Base-by-base conservation (phyloP, 2,113 vertebrate genomes). In the Charina bottae region DNA sequence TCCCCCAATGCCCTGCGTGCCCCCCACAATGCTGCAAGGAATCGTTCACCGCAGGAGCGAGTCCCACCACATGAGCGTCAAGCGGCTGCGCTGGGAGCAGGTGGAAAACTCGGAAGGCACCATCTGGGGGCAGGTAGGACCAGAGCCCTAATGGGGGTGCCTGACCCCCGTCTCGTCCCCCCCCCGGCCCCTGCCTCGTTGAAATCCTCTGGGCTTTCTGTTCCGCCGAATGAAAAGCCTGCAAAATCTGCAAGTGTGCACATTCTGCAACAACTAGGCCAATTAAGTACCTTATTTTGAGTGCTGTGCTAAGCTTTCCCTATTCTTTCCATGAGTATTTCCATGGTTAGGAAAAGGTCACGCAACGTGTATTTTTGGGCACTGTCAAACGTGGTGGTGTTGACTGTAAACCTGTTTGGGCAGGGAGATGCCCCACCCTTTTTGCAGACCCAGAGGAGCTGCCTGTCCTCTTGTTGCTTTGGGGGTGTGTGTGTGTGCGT, bases 91-190 rank as follows among this genome's bases (percentile, higher is more conserved):
- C n/a, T 99, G 99, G 99, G 99, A 99, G 96, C 99, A 99, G 94
- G 99, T 99, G 97, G 99, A 99, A 96, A 99, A 99, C 96, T 99
- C 99, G 0, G 99, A 99, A 94, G 99, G 99, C 68, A 99, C 99
- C 60, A 99, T 99, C 95, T 99, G 99, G 99, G 99, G 99, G 6
- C 99, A 99, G 98, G 99, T 99, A 96, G 24, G 97, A 88, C 37
- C 26, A 19, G 49, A 53, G 6, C 33, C 17, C 33, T n/a, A 19
- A 78, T 1, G 33, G 33, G 33, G 68, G 68, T 9, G 7, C 17
- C 19, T 3, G 68, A 0, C 6, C 46, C 46, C 23, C 9, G 0
- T 11, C 46, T 54, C 49, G 15, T 85, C 42, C 83, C 49, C 46
- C 26, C 23, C 46, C 24, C 26, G 42, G 4, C 8, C 42, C 21